Evolutionary conservation across 1,140 invertebrate genomes (phyloP), one percentile per base, ranked within the genome.

Genomic region (Telenomus remus): DNA sequence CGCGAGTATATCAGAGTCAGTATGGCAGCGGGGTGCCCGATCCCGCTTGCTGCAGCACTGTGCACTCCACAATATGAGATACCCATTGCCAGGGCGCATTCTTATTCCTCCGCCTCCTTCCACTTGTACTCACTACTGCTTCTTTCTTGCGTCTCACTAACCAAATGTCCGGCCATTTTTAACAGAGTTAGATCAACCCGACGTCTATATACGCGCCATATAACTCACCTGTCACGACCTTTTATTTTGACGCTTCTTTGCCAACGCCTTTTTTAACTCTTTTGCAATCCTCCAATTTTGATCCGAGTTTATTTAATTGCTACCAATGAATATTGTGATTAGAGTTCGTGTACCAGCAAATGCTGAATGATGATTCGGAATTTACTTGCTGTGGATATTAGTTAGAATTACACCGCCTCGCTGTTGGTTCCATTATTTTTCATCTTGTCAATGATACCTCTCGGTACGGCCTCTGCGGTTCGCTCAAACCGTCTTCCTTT

Each of bases 1-100:
- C 68, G 65, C 65, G 78, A 70, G 80, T 81, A 84, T 82, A 84
- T 84, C 81, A 79, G 80, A 80, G 81, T 80, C 80, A 81, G 80
- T 81, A 74, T 81, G 81, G 80, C 81, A 84, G 80, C 81, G 81
- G 81, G 81, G 81, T 81, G 80, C 80, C 78, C 69, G 68, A 64
- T 78, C 59, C 68, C 74, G 61, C 65, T 66, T 63, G 73, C 73
- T 76, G 65, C 66, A 63, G 60, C 73, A 63, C 64, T 54, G 60
- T 54, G 56, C 63, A 74, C 49, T 68, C 49, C 63, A 63, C 71
- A 74, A 74, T 74, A 57, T 57, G 64, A 75, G 64, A 66, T 72
- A 47, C 70, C 72, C 48, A 74, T 66, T 74, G 54, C 69, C 60
- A 44, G 63, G 64, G 46, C 68, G 60, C 68, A 56, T 51, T 44